Conservation (phyloP, 2,888 invertebrate genomes). For the Noctua pronuba region DNA sequence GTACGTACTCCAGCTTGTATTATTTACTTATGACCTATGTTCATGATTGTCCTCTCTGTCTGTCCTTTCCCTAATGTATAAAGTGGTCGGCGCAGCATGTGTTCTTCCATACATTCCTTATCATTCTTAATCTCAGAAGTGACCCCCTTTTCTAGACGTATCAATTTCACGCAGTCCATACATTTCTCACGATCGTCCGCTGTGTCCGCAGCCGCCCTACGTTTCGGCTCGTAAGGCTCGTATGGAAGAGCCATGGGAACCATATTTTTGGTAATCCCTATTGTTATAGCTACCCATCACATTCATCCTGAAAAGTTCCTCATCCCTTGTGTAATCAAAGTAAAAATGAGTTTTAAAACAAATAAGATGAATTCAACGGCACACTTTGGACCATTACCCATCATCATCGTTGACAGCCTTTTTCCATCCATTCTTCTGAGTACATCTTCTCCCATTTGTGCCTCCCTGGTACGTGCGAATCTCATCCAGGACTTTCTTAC, state of each 20-base stretch:
- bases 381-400: not conserved
- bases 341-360: not conserved
- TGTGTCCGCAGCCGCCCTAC: not conserved
- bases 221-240: too few relatives aligned
- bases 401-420: not conserved
- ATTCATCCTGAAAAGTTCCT: not conserved
- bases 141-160: not conserved
- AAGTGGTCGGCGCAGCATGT: not conserved
- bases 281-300: not conserved
- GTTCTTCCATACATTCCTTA: not conserved
- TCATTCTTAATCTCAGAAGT: not conserved
- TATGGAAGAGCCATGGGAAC: not conserved
- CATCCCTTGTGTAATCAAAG: not conserved
- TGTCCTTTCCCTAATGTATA: not conserved
- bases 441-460: not conserved
- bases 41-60: not conserved
- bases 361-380: not conserved
- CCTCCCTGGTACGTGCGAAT: not conserved
- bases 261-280: too few relatives aligned
- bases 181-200: not conserved
- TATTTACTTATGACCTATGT: not conserved
- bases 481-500: not conserved
- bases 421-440: not conserved
- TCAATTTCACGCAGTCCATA: not conserved
- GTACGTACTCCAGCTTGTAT: slow-evolving; percentile 42